These are phyloP conservation scores for Odontophorus gujanensis DNA, from an alignment of 2,113 vertebrate species.

Conservation along the genomic window DNA sequence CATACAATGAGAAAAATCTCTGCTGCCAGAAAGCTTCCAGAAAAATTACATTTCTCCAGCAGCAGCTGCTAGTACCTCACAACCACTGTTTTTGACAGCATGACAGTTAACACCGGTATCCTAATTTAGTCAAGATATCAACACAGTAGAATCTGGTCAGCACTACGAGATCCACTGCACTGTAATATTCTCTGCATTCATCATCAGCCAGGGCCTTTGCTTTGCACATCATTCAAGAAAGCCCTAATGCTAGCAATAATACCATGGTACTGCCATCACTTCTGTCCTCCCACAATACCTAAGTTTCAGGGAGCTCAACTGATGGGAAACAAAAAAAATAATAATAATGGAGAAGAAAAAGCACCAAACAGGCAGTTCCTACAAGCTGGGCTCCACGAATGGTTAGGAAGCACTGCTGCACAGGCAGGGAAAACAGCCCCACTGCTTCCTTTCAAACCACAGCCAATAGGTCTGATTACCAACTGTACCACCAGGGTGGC, in stretches of 20 bases:
- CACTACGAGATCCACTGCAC: neutral
- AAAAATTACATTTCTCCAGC: neutral
- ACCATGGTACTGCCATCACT: neutral
- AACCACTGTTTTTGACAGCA: neutral
- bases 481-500: accelerated
- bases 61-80: neutral
- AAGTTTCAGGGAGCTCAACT: neutral
- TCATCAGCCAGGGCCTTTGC: neutral
- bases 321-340: neutral
- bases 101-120: neutral
- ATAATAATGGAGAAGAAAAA: neutral
- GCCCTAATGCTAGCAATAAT: neutral
- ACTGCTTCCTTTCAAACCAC: neutral
- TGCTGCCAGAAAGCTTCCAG: neutral
- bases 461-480: neutral
- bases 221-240: neutral
- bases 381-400: neutral
- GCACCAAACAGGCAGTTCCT: neutral
- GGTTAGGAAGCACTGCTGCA: accelerated
- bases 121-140: neutral
- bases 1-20: neutral
- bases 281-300: neutral
- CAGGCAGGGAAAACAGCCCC: neutral
- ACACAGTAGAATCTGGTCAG: neutral
- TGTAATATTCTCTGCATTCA: neutral